phyloP scores from a whole-genome alignment of 2,888 invertebrate species.

The Habroteleia sp. region DNA sequence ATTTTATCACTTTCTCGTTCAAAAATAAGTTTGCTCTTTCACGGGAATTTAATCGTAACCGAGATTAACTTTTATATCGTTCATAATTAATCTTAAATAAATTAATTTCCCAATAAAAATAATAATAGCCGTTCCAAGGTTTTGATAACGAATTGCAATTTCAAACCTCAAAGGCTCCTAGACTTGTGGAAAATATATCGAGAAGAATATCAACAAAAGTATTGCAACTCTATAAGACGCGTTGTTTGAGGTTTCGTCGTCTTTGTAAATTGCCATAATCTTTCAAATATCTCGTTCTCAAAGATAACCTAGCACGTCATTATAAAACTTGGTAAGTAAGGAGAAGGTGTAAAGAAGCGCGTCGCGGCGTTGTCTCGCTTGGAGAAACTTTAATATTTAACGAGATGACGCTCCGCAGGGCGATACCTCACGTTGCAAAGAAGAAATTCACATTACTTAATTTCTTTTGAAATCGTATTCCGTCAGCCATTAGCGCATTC shows the following conservation, averaged over 20 bases:
- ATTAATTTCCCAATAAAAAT: neutral
- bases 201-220: conserved; percentile 46
- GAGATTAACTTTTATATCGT: no score
- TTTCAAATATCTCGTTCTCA: conserved; percentile 77
- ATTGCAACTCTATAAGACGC: conserved; percentile 29
- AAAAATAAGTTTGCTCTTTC: no score
- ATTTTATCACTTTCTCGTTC: no score
- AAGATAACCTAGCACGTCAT: conserved; percentile 73
- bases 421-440: conserved; percentile 65
- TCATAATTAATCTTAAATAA: no score
- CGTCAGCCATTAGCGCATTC: conserved; percentile 75
- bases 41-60: no score
- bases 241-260: conserved; percentile 55
- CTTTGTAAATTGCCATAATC: conserved; percentile 78
- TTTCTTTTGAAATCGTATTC: conserved; percentile 79
- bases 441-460: conserved; percentile 75
- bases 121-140: neutral
- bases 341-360: conserved; percentile 43
- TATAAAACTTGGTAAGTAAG: conserved; percentile 68
- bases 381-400: conserved; percentile 77
- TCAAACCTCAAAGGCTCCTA: conserved; percentile 11
- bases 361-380: conserved; percentile 53
- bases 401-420: conserved; percentile 68
- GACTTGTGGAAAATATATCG: conserved; percentile 13
- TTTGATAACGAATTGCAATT: conserved; percentile 27